Percentiles rank a stretch among this genome's conserved stretches.
These are phyloP conservation scores for Trachops cirrhosus DNA, from an alignment of 2,797 vertebrate genomes.

Conservation along the genomic window DNA sequence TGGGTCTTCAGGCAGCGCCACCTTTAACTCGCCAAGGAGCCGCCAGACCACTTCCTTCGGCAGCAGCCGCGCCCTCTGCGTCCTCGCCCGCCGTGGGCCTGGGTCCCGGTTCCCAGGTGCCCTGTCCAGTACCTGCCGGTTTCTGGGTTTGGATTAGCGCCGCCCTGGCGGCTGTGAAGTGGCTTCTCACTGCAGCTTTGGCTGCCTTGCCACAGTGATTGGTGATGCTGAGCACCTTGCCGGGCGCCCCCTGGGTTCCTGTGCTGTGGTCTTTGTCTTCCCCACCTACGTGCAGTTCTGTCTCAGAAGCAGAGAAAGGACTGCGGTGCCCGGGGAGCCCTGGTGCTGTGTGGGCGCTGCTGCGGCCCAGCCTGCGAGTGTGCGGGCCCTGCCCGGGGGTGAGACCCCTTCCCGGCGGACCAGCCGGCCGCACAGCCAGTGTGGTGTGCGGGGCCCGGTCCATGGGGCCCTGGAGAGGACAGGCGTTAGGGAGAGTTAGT, in stretches of 20 bases:
- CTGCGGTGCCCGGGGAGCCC: accelerated
- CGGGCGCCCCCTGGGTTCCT: accelerated
- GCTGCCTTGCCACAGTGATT: accelerated
- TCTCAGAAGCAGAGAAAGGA: not conserved
- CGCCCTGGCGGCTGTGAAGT: accelerated
- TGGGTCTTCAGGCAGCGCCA: accelerated
- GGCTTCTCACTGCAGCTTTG: not conserved
- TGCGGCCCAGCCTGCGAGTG: no score
- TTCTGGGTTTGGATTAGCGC: accelerated
- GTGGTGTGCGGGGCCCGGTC: no score
- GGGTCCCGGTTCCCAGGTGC: accelerated
- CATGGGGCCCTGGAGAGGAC: not conserved
- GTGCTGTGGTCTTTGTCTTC: not conserved
- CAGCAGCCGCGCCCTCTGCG: accelerated
- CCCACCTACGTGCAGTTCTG: accelerated
- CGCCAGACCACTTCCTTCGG: accelerated
- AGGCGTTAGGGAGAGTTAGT: accelerated
- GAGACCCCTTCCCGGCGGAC: no score
- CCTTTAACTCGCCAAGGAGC: not conserved
- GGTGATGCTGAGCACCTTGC: accelerated
- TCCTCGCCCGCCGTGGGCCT: accelerated
- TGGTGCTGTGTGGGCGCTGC: accelerated
- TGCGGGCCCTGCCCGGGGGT: no score
- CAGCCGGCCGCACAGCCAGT: accelerated
- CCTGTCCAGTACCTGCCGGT: accelerated